Evolutionary conservation across 2,888 invertebrate genomes (phyloP).

Genomic region (Pherbina coryleti): DNA sequence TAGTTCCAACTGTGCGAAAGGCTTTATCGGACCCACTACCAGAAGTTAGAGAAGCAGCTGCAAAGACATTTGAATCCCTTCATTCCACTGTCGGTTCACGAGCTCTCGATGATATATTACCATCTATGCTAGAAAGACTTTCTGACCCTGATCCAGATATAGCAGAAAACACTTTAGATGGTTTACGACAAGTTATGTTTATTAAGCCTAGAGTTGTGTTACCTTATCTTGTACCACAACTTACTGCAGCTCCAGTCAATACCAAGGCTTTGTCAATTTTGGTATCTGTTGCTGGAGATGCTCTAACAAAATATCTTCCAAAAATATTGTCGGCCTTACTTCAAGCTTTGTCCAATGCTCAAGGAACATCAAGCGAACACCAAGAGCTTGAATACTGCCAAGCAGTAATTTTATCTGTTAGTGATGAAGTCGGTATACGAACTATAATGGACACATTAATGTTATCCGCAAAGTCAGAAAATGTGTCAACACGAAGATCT

Average conservation of each 20-base stretch:
- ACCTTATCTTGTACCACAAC: conserved; percentile 95
- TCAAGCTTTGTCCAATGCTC: conserved; percentile 79
- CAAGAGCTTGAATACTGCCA: conserved; percentile 92
- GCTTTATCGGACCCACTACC: conserved; percentile 94
- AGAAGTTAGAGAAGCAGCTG: conserved; percentile 94
- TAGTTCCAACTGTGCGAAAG: conserved; percentile 94
- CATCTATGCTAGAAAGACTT: conserved; percentile 83
- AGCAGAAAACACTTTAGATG: conserved; percentile 94
- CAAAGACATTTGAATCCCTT: conserved; percentile 95
- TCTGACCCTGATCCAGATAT: conserved; percentile 83
- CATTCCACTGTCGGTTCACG: conserved; percentile 93
- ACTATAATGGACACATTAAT: conserved; percentile 89
- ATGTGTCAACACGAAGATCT: conserved; percentile 78
- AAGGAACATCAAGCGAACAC: conserved; percentile 75
- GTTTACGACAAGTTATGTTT: conserved; percentile 95
- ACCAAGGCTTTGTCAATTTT: conserved; percentile 94
- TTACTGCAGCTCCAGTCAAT: conserved; percentile 90
- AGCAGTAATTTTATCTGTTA: conserved; percentile 91
- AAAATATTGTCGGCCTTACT: conserved; percentile 94
- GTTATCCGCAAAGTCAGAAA: conserved; percentile 78
- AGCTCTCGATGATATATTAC: conserved; percentile 96
- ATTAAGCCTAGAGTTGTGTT: conserved; percentile 95
- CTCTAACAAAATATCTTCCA: conserved; percentile 88
- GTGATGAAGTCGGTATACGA: conserved; percentile 88
- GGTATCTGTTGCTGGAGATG: conserved; percentile 94